Base-by-base conservation (phyloP, 1,140 invertebrate genomes). In the Ctenoplectra terminalis region DNA sequence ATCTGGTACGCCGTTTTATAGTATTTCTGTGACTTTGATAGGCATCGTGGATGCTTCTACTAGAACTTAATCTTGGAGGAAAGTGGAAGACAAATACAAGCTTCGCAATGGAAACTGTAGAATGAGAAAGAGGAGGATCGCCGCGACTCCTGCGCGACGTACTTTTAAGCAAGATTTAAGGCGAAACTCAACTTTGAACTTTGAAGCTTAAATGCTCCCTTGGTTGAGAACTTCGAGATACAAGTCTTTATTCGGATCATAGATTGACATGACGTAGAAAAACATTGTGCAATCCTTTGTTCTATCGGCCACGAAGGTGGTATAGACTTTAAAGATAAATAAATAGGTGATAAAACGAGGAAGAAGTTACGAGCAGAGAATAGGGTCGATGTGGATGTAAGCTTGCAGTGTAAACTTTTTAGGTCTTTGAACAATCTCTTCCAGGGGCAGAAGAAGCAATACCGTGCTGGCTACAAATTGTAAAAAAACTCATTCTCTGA, bases 81-180 rank as follows among this genome's bases (percentile, higher is more conserved):
- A 37, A 37, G 20, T 63, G 34, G 4, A 63, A 63, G 60, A 63
- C 60, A 63, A 63, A 63, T 37, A 63, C 20, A 23, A n/a, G 34
- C 34, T 5, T 13, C 7, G 40, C 9, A 37, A 2, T 40, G 40
- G 40, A 40, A 40, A 40, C 40, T 4, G 9, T 40, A 40, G 40
- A 9, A 40, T 40, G 40, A 40, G 9, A 40, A 9, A 9, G 40
- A 40, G 40, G 9, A 40, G 60, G 58, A 29, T 34, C 58, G 58
- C 34, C 3, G 13, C 60, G 34, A 61, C 9, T n/a, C 37, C 6
- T 37, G 4, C 34, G 23, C 34, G 17, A 31, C 37, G 37, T 29
- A 20, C 15, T 20, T 46, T 23, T 20, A 17, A 8, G 5, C 3
- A 15, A 61, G 29, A 34, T 4, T 61, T 9, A 6, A 7, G 37